Evolutionary conservation across 2,797 vertebrate genomes (phyloP), one percentile per base, ranked within the genome.

Genomic region (Cygnus olor): DNA sequence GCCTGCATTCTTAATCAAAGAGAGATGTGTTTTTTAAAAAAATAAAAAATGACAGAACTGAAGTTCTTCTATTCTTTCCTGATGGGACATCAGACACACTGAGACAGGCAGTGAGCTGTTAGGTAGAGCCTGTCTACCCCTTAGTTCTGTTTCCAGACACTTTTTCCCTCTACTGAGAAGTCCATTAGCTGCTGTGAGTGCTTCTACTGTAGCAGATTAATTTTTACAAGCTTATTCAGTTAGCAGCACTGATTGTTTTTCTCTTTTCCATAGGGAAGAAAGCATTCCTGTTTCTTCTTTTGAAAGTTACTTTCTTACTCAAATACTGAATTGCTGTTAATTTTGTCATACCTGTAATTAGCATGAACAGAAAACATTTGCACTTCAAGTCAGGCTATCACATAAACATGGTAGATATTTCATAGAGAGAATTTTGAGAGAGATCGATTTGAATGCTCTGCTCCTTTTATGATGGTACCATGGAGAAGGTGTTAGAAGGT

Each of bases 361-460:
- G 10, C 16, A 53, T 87, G 91, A 95, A 81, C 54, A 95, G 89
- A 86, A 92, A 96, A 94, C 25, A 79, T 85, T 88, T 87, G 64
- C 42, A 70, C 60, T 94, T 94, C 45, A 40, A 54, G 87, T 91
- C 64, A 93, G 36, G 24, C 32, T 80, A 34, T 73, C 40, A 30
- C 19, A 28, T 58, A 56, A 89, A 92, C 42, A 30, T 17, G 68
- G 73, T 64, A 60, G 42, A 14, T 53, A 57, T 66, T 90, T 74
- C 54, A 71, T 11, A 54, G 15, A 13, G 44, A 83, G 61, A 90
- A 58, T 78, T 90, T 83, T 60, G 44, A 42, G 24, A 81, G 44
- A 51, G 47, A 27, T 49, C 7, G 36, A 11, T 71, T 57, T 72
- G 58, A 73, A 38, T 57, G n/a, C 36, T 74, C 14, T 47, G 14